Conservation (phyloP, 2,888 invertebrate genomes). For the Glomeris marginata region DNA sequence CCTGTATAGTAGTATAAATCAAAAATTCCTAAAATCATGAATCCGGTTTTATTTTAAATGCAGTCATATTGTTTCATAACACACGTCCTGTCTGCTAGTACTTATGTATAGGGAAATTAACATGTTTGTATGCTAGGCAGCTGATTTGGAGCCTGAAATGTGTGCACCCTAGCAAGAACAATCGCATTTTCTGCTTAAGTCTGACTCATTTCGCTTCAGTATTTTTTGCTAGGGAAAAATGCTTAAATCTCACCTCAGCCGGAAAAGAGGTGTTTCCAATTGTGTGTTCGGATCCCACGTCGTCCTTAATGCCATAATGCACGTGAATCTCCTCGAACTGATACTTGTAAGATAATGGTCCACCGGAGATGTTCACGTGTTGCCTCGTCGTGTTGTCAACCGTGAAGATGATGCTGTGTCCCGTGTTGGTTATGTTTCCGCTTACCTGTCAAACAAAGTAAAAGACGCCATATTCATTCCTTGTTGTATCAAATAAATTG, state of each 20-base stretch:
- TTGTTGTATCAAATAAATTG: background rate
- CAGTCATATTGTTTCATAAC: too few species aligned
- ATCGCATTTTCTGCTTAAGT: too few species aligned
- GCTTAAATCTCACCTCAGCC: slow-evolving; percentile 63
- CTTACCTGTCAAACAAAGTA: slow-evolving; percentile 24
- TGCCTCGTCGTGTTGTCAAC: slow-evolving; percentile 46
- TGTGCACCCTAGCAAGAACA: too few species aligned
- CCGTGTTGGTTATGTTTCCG: slow-evolving; percentile 79
- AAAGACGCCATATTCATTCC: background rate
- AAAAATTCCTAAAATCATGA: too few species aligned
- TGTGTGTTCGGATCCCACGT: slow-evolving; percentile 87
- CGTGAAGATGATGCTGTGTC: slow-evolving; percentile 81
- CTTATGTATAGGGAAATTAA: too few species aligned
- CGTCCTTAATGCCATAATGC: slow-evolving; percentile 81
- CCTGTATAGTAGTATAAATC: too few species aligned
- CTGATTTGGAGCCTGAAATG: too few species aligned
- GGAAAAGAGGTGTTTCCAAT: slow-evolving; percentile 92
- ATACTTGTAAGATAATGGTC: slow-evolving; percentile 88
- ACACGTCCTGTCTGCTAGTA: too few species aligned
- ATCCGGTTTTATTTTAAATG: too few species aligned
- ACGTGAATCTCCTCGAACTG: slow-evolving; percentile 92
- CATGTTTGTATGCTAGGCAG: too few species aligned
- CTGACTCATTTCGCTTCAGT: background rate
- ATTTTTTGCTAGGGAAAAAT: background rate
- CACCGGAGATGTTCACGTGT: slow-evolving; percentile 80